Conservation (phyloP, 1,140 invertebrate species). For the Palaemon carinicauda region DNA sequence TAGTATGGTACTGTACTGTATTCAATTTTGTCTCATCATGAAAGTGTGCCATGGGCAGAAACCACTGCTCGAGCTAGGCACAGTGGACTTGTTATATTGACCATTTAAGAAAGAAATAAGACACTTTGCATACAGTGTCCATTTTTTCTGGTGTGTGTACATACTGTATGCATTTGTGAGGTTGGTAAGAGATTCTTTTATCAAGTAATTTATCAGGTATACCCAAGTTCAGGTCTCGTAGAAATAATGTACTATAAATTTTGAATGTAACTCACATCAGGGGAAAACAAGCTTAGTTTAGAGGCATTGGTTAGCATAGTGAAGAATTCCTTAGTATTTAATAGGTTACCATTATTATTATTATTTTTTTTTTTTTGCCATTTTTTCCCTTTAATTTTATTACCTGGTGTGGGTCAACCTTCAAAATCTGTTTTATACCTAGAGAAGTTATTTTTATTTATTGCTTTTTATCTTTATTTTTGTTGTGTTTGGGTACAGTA, state of each 20-base stretch:
- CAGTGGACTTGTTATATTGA: conserved; percentile 49
- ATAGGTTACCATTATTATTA: not conserved
- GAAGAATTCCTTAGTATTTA: not conserved
- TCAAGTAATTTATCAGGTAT: conserved; percentile 32
- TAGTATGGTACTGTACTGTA: not conserved
- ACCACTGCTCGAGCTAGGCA: conserved; percentile 41
- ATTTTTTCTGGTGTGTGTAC: conserved; percentile 30
- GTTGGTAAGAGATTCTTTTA: not conserved
- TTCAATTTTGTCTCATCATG: conserved; percentile 13
- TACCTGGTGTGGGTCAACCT: conserved; percentile 22
- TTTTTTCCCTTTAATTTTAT: not conserved
- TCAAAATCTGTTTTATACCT: conserved; percentile 21
- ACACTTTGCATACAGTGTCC: conserved; percentile 26
- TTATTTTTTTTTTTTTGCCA: not conserved
- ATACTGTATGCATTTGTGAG: not conserved
- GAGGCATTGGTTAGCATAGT: not conserved
- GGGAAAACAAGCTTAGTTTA: not conserved
- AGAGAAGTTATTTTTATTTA: conserved; percentile 29
- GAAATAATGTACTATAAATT: conserved; percentile 14
- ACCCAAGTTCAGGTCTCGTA: conserved; percentile 34
- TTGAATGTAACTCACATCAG: conserved; percentile 33
- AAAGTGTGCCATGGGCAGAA: conserved; percentile 43
- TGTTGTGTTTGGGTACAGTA: not conserved
- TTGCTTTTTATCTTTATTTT: conserved; percentile 25
- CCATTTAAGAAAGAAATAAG: conserved; percentile 26